Base-by-base conservation (phyloP, 2,888 invertebrate genomes). In the Hypena proboscidalis region DNA sequence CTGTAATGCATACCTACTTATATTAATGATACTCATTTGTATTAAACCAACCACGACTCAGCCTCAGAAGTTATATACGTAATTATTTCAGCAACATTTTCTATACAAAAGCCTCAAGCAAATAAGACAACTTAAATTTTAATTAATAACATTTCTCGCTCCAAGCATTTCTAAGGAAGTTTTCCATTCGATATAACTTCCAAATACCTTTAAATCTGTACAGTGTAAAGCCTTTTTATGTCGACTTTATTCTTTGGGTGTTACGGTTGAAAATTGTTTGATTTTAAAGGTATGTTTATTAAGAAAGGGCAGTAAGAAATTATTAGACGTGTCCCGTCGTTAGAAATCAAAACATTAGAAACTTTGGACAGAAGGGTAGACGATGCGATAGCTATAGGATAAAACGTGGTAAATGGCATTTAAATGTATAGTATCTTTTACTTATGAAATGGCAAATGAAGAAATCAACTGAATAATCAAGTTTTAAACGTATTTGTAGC, bases 291-390 rank as follows among this genome's bases (percentile, higher is more conserved):
- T 30, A 39, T 35, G 43, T 57, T 44, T 47, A 46, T 46, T 43
- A 32, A 57, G 42, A 19, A 27, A 42, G 45, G 60, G 53, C 58
- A 50, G 51, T 66, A 65, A 75, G 81, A 69, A 83, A 80, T 82
- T 85, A 85, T 83, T 77, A 81, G 80, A 83, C 78, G 72, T 82
- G 83, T 83, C 71, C 77, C 83, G 76, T 83, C 83, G 82, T 85
- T 85, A 79, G 80, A 84, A 87, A 87, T 85, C 87, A 85, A 86
- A 86, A 85, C 80, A 81, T 85, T 77, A 72, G 50, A 70, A 72
- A 69, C 69, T 72, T 69, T 63, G 67, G 30, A 37, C 39, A 30
- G 50, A 63, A 63, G 61, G 69, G 77, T 60, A 68, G 54, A 58
- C 51, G 37, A 31, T 17, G 22, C 22, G 31, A 29, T 58, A n/a